Evolutionary conservation across 2,888 invertebrate species (phyloP).

Genomic region (Chironomus tentans): DNA sequence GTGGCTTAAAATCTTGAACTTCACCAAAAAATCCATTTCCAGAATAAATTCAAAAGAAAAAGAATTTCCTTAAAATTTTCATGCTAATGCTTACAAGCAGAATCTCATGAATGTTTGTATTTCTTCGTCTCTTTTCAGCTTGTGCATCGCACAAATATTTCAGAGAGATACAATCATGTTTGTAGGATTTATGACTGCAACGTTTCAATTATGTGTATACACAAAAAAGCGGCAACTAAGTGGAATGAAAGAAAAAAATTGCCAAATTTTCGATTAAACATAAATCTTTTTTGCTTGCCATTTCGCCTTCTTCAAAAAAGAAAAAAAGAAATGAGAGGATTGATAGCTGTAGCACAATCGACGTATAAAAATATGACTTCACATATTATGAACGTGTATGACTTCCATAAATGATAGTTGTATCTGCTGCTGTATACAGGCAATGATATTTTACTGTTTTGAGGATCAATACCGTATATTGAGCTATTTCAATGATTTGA

Average conservation of each 20-base stretch:
- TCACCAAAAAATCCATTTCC: too few species aligned
- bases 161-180: not conserved
- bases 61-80: too few species aligned
- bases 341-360: not conserved
- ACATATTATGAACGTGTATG: not conserved
- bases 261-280: not conserved
- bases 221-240: not conserved
- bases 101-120: not conserved
- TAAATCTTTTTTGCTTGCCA: conserved; percentile 5
- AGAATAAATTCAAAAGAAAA: too few species aligned
- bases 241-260: not conserved
- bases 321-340: not conserved
- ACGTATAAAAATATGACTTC: not conserved
- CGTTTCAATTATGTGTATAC: not conserved
- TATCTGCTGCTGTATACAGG: not conserved
- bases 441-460: too few species aligned
- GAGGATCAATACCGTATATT: too few species aligned
- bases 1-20: too few species aligned
- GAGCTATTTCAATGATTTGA: not conserved
- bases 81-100: too few species aligned
- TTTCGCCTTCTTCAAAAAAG: not conserved
- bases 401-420: not conserved
- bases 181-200: not conserved
- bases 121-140: not conserved
- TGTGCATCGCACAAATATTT: not conserved